Base-by-base conservation (phyloP, 2,888 invertebrate genomes). In the Leptarthrus brevirostris region DNA sequence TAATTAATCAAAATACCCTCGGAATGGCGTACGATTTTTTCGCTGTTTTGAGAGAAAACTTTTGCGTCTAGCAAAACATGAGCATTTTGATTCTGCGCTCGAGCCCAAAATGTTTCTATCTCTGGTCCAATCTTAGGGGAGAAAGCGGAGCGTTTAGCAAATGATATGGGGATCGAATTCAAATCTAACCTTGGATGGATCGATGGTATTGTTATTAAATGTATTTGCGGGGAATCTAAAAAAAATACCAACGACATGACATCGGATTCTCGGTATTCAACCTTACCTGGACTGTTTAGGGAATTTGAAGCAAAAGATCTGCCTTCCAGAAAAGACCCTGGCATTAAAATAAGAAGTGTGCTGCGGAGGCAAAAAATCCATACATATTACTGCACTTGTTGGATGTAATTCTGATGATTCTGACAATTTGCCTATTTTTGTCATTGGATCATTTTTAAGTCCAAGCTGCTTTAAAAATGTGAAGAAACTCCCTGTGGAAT, bases 321-420 rank as follows among this genome's bases (percentile, higher is more conserved):
- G 52, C 20, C 20, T 52, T 4, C 52, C 20, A 18, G 52, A 20
- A 52, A 52, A 52, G 20, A 52, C 20, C n/a, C n/a, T n/a, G n/a
- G n/a, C n/a, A n/a, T n/a, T n/a, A n/a, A n/a, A n/a, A n/a, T n/a
- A n/a, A n/a, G n/a, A n/a, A 72, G 54, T 74, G 53, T 78, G 77
- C 73, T 52, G 40, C n/a, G 79, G 77, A 47, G 78, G 77, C 8
- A 79, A 77, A 69, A 72, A 76, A 30, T 78, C 77, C 14, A 77
- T 79, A 72, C 72, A 74, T 73, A 69, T 79, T 18, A 79, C 79
- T 16, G 76, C 78, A 61, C 61, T 80, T n/a, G 76, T 79, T 54
- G 74, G 75, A 58, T 78, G 78, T 22, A 80, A 79, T 75, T 77
- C 76, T 74, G 58, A 58, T 74, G 81, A 79, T n/a, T 74, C 74